These are phyloP conservation scores for Channallabes apus DNA, from an alignment of 2,797 vertebrate species.

Conservation along the genomic window DNA sequence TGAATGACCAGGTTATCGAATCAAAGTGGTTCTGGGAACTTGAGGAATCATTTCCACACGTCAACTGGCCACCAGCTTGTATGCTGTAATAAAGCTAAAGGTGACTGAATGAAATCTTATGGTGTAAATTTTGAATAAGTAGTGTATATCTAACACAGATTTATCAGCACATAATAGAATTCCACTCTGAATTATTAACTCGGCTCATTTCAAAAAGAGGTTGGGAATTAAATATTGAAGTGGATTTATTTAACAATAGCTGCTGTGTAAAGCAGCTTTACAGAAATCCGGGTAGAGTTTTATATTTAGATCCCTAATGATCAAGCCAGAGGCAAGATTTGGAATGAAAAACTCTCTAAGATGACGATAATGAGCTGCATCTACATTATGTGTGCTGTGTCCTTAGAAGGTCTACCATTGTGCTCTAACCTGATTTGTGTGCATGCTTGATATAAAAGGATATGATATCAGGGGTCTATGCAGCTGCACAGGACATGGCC, in stretches of 20 bases:
- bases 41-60: no score
- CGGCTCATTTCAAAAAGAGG: not conserved
- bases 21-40: no score
- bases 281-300: constrained; percentile 1
- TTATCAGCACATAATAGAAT: constrained; percentile 7
- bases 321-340: not conserved
- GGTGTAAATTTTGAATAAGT: no score
- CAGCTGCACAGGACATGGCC: constrained; percentile 72
- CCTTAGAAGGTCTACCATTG: not conserved
- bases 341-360: not conserved
- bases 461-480: constrained; percentile 69
- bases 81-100: no score
- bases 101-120: no score
- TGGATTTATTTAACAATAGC: not conserved
- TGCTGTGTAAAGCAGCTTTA: not conserved
- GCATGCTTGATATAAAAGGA: constrained; percentile 61
- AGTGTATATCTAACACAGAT: not conserved
- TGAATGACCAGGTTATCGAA: no score
- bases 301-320: not conserved
- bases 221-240: not conserved
- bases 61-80: no score
- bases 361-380: not conserved
- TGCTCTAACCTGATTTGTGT: not conserved
- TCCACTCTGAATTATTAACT: not conserved
- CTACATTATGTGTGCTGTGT: not conserved